A percentile compares a stretch with the other conserved stretches of the same genome.
phyloP scores from a whole-genome alignment of 2,113 vertebrate genomes.

The Cichladusa arquata region DNA sequence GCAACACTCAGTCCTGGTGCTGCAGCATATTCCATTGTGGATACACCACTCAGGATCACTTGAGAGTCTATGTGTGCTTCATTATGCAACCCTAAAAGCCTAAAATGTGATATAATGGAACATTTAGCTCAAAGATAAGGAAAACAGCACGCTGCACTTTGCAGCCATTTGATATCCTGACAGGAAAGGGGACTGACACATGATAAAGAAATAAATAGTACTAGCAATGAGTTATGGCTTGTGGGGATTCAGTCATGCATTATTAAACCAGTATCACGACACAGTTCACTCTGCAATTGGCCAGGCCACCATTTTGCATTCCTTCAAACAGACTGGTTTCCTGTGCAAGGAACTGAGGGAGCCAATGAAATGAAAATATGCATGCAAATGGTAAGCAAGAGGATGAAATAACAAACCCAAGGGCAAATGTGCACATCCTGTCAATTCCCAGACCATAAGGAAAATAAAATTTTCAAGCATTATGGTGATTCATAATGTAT shows the following conservation, averaged over 20 bases:
- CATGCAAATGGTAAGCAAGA: background rate
- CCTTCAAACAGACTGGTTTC: background rate
- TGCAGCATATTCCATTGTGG: background rate
- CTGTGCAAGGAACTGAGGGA: background rate
- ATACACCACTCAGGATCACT: background rate
- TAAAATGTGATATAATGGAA: constrained; percentile 33
- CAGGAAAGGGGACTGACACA: constrained; percentile 47
- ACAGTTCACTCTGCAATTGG: background rate
- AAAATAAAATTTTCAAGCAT: background rate
- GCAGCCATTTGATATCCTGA: constrained; percentile 47
- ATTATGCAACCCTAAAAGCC: constrained; percentile 20
- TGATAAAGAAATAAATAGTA: background rate
- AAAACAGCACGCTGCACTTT: background rate
- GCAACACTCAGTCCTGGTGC: background rate
- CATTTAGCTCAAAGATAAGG: constrained; percentile 51
- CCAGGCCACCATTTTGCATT: constrained; percentile 26
- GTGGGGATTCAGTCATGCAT: background rate
- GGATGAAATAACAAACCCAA: constrained; percentile 34
- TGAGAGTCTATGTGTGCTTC: background rate
- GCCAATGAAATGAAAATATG: background rate
- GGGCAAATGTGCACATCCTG: constrained; percentile 2
- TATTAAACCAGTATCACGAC: background rate
- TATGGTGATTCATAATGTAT: background rate
- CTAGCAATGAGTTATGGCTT: background rate
- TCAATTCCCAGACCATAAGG: background rate